Evolutionary conservation across 2,113 vertebrate genomes (phyloP).

Genomic region (Miniopterus natalensis): DNA sequence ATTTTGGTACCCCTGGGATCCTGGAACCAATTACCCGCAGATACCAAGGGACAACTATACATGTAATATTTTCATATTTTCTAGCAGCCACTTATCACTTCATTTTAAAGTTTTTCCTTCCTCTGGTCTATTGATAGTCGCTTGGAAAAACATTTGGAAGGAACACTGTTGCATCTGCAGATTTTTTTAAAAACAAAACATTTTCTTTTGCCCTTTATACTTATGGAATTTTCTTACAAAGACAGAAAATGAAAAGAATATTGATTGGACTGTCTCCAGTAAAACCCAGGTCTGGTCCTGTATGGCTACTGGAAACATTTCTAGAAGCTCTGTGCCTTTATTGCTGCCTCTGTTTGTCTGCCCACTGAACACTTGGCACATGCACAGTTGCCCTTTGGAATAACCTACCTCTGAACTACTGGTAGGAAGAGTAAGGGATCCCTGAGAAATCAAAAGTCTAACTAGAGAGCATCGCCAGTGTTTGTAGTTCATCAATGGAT

Average conservation of each 20-base stretch:
- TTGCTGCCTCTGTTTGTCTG: neutral
- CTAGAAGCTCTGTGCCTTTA: neutral
- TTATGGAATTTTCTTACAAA: conserved; percentile 67
- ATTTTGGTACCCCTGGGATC: no score
- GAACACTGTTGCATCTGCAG: conserved; percentile 56
- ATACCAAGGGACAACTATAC: neutral
- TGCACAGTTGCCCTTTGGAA: conserved; percentile 34
- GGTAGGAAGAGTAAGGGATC: conserved; percentile 16
- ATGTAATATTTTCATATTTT: conserved; percentile 45
- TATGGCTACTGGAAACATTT: conserved; percentile 38
- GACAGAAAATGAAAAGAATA: conserved; percentile 16
- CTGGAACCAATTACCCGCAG: neutral
- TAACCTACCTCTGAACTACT: neutral
- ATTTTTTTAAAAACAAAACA: neutral
- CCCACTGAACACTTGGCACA: neutral
- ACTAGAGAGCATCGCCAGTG: neutral
- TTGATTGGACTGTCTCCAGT: neutral
- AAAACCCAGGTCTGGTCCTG: conserved; percentile 19
- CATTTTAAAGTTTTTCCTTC: conserved; percentile 58
- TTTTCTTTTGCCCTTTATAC: conserved; percentile 53
- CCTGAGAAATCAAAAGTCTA: conserved; percentile 9
- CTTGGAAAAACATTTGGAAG: conserved; percentile 69
- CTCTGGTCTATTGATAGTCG: conserved; percentile 44
- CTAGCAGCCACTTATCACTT: conserved; percentile 5
- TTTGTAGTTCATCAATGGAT: neutral